Percentiles rank a stretch among this genome's conserved stretches.
Conservation (phyloP, 2,888 invertebrate genomes). For the Pammene aurita region DNA sequence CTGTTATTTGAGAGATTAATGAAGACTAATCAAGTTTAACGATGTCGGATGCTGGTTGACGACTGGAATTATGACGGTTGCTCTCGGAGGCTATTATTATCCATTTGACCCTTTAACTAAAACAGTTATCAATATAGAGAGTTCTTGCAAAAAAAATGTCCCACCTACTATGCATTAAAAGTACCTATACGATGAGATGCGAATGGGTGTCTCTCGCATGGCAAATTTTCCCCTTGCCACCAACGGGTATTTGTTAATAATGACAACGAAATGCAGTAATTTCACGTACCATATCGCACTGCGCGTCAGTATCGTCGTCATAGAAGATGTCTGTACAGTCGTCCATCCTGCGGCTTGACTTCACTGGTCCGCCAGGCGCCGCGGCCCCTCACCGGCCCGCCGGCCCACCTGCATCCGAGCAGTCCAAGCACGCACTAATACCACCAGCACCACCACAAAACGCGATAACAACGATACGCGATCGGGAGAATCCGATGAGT, state of each 20-base stretch:
- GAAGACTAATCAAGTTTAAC: slow-evolving; percentile 37
- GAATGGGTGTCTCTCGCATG: neutral
- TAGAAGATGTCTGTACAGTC: slow-evolving; percentile 79
- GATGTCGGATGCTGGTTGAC: slow-evolving; percentile 21
- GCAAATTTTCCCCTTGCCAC: neutral
- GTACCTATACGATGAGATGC: neutral
- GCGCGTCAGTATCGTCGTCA: slow-evolving; percentile 81
- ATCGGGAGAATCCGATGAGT: slow-evolving; percentile 76
- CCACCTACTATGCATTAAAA: neutral
- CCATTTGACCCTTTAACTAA: neutral
- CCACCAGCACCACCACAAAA: slow-evolving; percentile 54
- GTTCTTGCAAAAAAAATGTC: neutral
- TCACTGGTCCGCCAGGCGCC: slow-evolving; percentile 67
- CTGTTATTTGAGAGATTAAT: slow-evolving; percentile 14
- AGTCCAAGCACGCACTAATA: slow-evolving; percentile 54
- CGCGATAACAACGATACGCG: slow-evolving; percentile 61
- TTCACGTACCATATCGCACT: slow-evolving; percentile 79
- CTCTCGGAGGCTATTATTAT: slow-evolving; percentile 22
- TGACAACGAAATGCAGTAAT: slow-evolving; percentile 44
- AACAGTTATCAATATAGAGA: neutral
- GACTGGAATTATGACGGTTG: neutral
- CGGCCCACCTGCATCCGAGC: slow-evolving; percentile 81
- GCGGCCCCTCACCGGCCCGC: slow-evolving; percentile 76
- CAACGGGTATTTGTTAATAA: neutral
- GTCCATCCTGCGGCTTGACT: slow-evolving; percentile 77